Evolutionary conservation across 2,888 invertebrate species (phyloP).

Genomic region (Agrilus cyanescens): DNA sequence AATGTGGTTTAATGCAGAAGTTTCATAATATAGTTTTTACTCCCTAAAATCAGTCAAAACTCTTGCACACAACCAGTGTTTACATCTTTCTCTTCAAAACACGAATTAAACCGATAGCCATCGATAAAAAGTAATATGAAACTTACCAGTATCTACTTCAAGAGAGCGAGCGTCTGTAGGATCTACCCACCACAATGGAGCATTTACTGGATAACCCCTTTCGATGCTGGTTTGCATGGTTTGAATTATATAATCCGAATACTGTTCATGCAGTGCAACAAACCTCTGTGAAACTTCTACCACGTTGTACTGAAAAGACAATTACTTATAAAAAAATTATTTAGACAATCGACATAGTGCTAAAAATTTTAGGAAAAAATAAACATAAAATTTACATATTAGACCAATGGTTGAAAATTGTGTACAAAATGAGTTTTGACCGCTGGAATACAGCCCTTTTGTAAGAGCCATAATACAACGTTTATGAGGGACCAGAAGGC

Average conservation of each 20-base stretch:
- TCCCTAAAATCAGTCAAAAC: too few relatives aligned
- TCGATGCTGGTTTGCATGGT: slow-evolving; percentile 48
- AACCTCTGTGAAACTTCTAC: slow-evolving; percentile 50
- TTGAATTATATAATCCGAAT: slow-evolving; percentile 47
- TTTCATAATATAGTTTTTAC: too few relatives aligned
- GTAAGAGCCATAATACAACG: too few relatives aligned
- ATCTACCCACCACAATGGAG: slow-evolving; percentile 73
- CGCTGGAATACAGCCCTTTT: too few relatives aligned
- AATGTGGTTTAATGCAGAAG: too few relatives aligned
- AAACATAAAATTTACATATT: not conserved
- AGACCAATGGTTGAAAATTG: too few relatives aligned
- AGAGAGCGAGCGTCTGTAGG: slow-evolving; percentile 9
- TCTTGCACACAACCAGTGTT: too few relatives aligned
- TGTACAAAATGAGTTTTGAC: too few relatives aligned
- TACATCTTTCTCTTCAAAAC: too few relatives aligned
- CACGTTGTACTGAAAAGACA: slow-evolving; percentile 37
- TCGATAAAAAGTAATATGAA: not conserved
- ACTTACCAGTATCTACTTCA: slow-evolving; percentile 10
- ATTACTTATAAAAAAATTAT: not conserved
- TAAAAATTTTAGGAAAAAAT: not conserved
- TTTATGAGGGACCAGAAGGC: too few relatives aligned
- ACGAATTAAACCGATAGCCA: too few relatives aligned
- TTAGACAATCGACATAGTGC: not conserved
- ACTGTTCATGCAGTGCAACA: slow-evolving; percentile 51
- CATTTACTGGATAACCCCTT: slow-evolving; percentile 59